These are phyloP conservation scores for Phalloptychus januarius DNA, from an alignment of 2,797 vertebrate species.

Conservation along the genomic window DNA sequence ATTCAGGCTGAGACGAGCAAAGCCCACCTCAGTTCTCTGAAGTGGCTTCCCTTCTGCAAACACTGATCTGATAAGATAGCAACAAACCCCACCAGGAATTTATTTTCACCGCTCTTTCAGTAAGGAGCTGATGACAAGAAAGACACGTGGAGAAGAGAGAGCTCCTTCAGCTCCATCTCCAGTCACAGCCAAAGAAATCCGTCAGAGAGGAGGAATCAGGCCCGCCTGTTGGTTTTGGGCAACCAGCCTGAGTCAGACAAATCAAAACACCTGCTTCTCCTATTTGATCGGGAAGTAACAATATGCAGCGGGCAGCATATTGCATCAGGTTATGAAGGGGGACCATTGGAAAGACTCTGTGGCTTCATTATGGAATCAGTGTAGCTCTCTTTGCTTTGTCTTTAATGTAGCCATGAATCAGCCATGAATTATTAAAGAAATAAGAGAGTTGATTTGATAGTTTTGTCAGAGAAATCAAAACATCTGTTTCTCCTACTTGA, in stretches of 20 bases:
- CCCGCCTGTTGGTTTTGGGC: constrained; percentile 48
- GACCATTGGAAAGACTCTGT: constrained; percentile 52
- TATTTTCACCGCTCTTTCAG: constrained; percentile 56
- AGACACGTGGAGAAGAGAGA: constrained; percentile 26
- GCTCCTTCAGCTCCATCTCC: constrained; percentile 45
- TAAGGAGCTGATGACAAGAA: constrained; percentile 37
- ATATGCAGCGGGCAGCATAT: constrained; percentile 40
- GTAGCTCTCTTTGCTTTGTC: background rate
- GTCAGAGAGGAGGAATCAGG: constrained; percentile 31
- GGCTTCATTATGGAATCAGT: constrained; percentile 38
- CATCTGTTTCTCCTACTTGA: constrained; percentile 55
- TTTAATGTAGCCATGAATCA: background rate
- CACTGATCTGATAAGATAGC: constrained; percentile 74
- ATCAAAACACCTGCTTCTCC: constrained; percentile 48
- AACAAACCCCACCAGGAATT: constrained; percentile 64
- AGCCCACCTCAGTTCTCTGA: constrained; percentile 57
- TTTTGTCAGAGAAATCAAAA: constrained; percentile 41
- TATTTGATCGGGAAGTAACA: constrained; percentile 52
- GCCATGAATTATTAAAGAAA: background rate
- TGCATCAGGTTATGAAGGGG: constrained; percentile 34
- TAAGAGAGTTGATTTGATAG: background rate
- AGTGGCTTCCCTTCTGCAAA: constrained; percentile 69
- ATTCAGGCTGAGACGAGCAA: constrained; percentile 36
- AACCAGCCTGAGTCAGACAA: constrained; percentile 32
- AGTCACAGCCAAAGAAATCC: constrained; percentile 36